Evolutionary conservation across 2,797 vertebrate genomes (phyloP).

Genomic region (Aplochiton taeniatus): DNA sequence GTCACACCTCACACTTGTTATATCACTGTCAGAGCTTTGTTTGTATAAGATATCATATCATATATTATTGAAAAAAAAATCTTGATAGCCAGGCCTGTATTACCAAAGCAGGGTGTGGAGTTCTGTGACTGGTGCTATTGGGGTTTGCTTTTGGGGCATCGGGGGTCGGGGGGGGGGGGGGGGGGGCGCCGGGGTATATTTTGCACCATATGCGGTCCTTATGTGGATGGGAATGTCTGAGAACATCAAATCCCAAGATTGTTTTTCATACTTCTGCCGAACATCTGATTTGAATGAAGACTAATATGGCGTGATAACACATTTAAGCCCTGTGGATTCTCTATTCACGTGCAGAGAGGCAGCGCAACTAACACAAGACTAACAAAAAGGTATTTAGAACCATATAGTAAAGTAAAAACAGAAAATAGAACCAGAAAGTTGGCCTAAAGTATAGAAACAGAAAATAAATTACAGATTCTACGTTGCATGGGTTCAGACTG

Average conservation of each 20-base stretch:
- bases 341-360: neutral
- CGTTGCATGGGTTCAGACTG: too few relatives aligned
- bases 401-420: slow-evolving; percentile 40
- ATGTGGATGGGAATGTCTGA: too few relatives aligned
- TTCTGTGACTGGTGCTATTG: too few relatives aligned
- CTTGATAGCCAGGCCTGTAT: slow-evolving; percentile 24
- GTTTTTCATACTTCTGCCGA: too few relatives aligned
- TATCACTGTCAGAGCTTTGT: slow-evolving; percentile 26
- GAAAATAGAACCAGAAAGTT: slow-evolving; percentile 32
- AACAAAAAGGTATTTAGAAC: slow-evolving; percentile 30
- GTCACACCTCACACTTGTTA: slow-evolving; percentile 46
- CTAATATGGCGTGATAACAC: too few relatives aligned
- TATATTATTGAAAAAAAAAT: slow-evolving; percentile 7
- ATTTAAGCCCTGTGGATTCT: slow-evolving; percentile 10
- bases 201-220: too few relatives aligned
- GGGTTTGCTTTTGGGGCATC: too few relatives aligned
- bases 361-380: slow-evolving; percentile 22
- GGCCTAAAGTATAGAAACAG: slow-evolving; percentile 23
- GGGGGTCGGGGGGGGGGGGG: too few relatives aligned
- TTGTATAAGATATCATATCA: slow-evolving; percentile 29
- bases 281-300: too few relatives aligned
- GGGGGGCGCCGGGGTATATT: too few relatives aligned
- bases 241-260: too few relatives aligned
- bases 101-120: slow-evolving; percentile 26
- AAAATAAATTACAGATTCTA: neutral